Percentiles rank a stretch among this genome's conserved stretches.
These are phyloP conservation scores for Triplophysa yarkandensis DNA, from an alignment of 2,797 vertebrate species.

Conservation along the genomic window DNA sequence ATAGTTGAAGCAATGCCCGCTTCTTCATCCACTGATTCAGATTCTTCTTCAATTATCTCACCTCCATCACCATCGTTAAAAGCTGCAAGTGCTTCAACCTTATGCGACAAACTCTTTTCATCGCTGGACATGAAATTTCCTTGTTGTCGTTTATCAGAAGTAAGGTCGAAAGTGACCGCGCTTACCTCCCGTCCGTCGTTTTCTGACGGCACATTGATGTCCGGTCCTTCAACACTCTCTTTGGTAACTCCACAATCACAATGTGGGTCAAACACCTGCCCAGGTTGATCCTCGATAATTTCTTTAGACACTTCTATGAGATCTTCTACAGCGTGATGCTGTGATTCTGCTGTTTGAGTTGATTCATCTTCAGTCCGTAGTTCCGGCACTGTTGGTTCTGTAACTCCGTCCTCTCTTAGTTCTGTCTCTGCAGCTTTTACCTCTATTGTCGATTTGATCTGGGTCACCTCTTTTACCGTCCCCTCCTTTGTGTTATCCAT, in stretches of 20 bases:
- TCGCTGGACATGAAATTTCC: not conserved
- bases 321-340: not conserved
- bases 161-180: not conserved
- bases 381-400: not conserved
- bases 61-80: not conserved
- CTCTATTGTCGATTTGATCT: not conserved
- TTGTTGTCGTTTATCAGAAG: not conserved
- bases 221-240: slow-evolving; percentile 30
- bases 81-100: not conserved
- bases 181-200: slow-evolving; percentile 7
- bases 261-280: slow-evolving; percentile 7
- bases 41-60: not conserved
- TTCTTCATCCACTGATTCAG: not conserved
- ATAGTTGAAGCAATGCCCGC: not conserved
- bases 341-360: not conserved
- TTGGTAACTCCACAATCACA: slow-evolving; percentile 10
- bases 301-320: not conserved
- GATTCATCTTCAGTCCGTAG: not conserved
- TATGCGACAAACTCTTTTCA: no score
- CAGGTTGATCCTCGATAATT: not conserved
- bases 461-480: not conserved
- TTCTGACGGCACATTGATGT: not conserved
- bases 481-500: not conserved
- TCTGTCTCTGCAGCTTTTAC: not conserved
- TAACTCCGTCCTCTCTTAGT: not conserved